Percentiles rank a stretch among this genome's conserved stretches.
These are phyloP conservation scores for Mastomys coucha DNA, from an alignment of 2,113 vertebrate species.

Conservation along the genomic window DNA sequence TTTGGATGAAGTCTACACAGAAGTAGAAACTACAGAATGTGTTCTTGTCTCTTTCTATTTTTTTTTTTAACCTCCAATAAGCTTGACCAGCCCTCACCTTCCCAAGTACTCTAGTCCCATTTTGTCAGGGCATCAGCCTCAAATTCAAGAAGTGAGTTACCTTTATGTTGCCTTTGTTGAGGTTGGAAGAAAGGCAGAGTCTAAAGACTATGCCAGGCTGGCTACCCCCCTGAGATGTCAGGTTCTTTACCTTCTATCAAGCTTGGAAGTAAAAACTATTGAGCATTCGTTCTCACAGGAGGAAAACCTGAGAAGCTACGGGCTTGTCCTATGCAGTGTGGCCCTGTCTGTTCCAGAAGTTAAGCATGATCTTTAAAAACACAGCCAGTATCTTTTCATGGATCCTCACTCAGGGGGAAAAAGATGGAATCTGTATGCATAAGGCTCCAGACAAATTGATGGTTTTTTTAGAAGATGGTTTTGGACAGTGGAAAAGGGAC, in stretches of 20 bases:
- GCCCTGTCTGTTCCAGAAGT: neutral
- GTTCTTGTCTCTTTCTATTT: neutral
- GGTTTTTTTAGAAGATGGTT: neutral
- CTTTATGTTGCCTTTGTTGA: neutral
- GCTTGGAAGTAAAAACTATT: neutral
- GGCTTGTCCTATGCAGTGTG: neutral
- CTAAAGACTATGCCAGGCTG: neutral
- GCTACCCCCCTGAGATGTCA: fast-evolving
- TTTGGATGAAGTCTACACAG: neutral
- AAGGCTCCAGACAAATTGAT: neutral
- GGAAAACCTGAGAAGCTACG: neutral
- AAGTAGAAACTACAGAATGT: neutral
- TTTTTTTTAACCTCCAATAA: neutral
- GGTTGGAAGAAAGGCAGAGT: neutral
- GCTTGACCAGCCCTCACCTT: neutral
- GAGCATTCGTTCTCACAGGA: neutral
- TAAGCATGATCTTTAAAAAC: neutral
- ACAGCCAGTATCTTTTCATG: neutral
- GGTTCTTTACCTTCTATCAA: neutral
- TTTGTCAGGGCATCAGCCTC: neutral
- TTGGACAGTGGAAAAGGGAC: neutral
- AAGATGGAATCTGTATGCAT: neutral
- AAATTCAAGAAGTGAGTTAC: neutral
- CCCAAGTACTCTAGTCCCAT: too few relatives aligned
- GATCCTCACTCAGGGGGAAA: neutral